phyloP scores from a whole-genome alignment of 2,113 vertebrate species.

The Vicugna pacos region DNA sequence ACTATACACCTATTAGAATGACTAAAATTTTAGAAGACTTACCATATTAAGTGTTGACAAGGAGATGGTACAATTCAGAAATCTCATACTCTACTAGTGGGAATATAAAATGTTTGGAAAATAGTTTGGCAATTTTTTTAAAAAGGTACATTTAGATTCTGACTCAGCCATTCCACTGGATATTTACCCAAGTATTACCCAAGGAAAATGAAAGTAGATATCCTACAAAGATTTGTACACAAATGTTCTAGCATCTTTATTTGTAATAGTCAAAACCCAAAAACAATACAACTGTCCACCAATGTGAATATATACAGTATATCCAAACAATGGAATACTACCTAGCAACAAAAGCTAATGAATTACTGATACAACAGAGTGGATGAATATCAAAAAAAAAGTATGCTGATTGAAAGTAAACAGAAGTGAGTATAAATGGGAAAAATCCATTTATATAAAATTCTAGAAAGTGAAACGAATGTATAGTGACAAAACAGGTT shows the following conservation, averaged over 20 bases:
- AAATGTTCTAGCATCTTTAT: constrained; percentile 17
- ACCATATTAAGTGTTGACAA: background rate
- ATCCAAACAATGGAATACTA: background rate
- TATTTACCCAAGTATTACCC: background rate
- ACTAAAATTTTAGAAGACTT: background rate
- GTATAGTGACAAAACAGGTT: background rate
- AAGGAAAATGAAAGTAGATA: constrained; percentile 49
- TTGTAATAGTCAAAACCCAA: constrained; percentile 17
- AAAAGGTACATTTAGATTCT: background rate
- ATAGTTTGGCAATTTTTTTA: background rate
- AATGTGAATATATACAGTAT: background rate
- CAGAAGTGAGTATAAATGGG: background rate
- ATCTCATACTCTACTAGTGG: background rate
- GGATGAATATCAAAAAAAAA: background rate
- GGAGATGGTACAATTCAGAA: background rate
- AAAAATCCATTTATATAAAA: background rate
- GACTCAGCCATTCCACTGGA: background rate
- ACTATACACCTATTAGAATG: background rate
- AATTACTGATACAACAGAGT: background rate
- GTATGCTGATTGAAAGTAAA: background rate
- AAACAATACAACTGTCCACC: background rate
- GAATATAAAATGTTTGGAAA: constrained; percentile 3
- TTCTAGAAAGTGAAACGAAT: constrained; percentile 29
- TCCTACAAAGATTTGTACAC: background rate
- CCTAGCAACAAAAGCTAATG: background rate